Percentiles rank a stretch among this genome's conserved stretches.
Evolutionary conservation across 2,797 vertebrate species (phyloP).

Genomic region (Schizothorax lantsangensis): DNA sequence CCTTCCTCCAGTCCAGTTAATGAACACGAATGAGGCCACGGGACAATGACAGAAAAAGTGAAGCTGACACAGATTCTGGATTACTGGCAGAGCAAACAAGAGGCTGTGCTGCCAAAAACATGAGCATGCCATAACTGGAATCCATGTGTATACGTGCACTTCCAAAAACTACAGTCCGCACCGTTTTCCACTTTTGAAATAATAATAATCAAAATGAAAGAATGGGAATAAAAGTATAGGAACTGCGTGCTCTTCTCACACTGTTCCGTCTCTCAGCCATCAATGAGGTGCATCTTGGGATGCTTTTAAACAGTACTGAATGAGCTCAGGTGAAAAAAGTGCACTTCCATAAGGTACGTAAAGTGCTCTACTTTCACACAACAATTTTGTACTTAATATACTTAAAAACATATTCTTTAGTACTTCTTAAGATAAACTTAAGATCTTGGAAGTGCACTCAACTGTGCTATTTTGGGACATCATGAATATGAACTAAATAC

Average conservation of each 20-base stretch:
- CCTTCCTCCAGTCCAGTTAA: slow-evolving; percentile 61
- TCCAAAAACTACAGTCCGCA: not conserved
- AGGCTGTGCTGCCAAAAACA: slow-evolving; percentile 13
- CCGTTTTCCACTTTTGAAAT: not conserved
- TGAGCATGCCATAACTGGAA: not conserved
- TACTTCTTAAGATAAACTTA: too few species aligned
- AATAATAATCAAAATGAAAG: not conserved
- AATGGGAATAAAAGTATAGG: not conserved
- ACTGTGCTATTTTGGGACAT: too few species aligned
- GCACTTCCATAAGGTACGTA: too few species aligned
- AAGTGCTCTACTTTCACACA: too few species aligned
- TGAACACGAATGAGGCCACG: slow-evolving; percentile 65
- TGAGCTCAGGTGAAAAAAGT: too few species aligned
- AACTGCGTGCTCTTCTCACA: not conserved
- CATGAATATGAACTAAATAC: too few species aligned
- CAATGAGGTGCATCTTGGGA: not conserved
- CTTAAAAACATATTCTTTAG: too few species aligned
- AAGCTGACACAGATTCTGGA: slow-evolving; percentile 10
- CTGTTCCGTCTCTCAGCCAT: not conserved
- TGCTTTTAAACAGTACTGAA: not conserved
- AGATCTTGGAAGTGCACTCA: too few species aligned
- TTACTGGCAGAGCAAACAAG: slow-evolving; percentile 1
- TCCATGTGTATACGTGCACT: too few species aligned
- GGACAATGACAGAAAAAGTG: slow-evolving; percentile 30
- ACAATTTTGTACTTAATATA: too few species aligned